These are phyloP conservation scores for Rynchops niger DNA, from an alignment of 2,113 vertebrate genomes.

Conservation along the genomic window DNA sequence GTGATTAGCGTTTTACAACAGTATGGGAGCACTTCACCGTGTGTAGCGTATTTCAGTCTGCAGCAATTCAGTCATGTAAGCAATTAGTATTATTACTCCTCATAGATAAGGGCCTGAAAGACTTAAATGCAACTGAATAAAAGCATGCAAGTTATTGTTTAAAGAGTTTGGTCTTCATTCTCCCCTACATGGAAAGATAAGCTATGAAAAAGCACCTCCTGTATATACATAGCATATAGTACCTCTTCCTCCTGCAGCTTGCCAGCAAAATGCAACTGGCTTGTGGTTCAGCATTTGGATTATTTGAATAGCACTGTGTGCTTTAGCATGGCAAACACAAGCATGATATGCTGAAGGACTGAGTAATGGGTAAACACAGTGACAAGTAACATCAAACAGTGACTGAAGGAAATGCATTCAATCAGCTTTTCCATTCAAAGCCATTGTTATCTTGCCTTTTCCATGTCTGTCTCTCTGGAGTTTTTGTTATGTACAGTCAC, in stretches of 20 bases:
- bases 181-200: neutral
- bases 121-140: neutral
- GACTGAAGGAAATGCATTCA: neutral
- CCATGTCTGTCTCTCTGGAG: neutral
- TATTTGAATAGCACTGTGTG: neutral
- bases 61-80: neutral
- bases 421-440: neutral
- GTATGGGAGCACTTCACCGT: neutral
- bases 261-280: neutral
- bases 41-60: neutral
- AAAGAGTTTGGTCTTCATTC: neutral
- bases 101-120: neutral
- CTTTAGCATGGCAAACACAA: neutral
- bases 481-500: neutral
- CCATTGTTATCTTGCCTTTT: neutral
- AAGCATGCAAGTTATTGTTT: neutral
- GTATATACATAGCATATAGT: neutral
- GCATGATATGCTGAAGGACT: neutral
- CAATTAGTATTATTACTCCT: neutral
- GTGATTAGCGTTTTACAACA: neutral
- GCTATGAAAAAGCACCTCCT: neutral
- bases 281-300: neutral
- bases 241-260: neutral
- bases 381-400: neutral
- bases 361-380: neutral